A percentile compares a stretch with the other conserved stretches of the same genome.
phyloP scores from a whole-genome alignment of 2,797 vertebrate species.

The Gallinago stenura region DNA sequence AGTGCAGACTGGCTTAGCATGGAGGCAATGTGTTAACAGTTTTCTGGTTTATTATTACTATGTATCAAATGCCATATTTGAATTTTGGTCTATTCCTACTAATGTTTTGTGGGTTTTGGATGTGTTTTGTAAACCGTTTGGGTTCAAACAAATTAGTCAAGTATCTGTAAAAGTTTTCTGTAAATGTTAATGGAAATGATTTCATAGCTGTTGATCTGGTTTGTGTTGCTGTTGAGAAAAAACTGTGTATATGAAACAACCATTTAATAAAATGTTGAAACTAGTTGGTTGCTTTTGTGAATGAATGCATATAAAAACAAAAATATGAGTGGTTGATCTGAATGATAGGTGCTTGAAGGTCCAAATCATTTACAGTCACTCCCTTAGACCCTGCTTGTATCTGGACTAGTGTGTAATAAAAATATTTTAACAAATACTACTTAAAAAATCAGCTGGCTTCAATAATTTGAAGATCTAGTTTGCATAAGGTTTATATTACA shows the following conservation, averaged over 20 bases:
- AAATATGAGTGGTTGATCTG: conserved; percentile 72
- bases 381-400: conserved; percentile 84
- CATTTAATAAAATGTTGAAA: conserved; percentile 85
- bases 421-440: not conserved
- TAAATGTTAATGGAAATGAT: conserved; percentile 76
- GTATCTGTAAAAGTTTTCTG: conserved; percentile 81
- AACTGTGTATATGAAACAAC: conserved; percentile 79
- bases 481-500: conserved; percentile 27
- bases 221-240: conserved; percentile 81
- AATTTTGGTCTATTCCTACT: conserved; percentile 81
- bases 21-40: conserved; percentile 66
- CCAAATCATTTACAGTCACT: conserved; percentile 63
- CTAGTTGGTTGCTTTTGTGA: conserved; percentile 85
- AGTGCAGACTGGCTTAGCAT: conserved; percentile 60
- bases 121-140: conserved; percentile 83
- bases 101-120: conserved; percentile 76
- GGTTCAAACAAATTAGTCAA: conserved; percentile 86
- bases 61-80: conserved; percentile 78
- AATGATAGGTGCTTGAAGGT: conserved; percentile 77
- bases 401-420: conserved; percentile 59
- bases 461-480: conserved; percentile 45
- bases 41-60: conserved; percentile 67
- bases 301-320: conserved; percentile 78
- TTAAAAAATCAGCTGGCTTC: conserved; percentile 15
- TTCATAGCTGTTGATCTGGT: conserved; percentile 69